Base-by-base conservation (phyloP, 2,113 vertebrate genomes). In the Pluvialis apricaria region DNA sequence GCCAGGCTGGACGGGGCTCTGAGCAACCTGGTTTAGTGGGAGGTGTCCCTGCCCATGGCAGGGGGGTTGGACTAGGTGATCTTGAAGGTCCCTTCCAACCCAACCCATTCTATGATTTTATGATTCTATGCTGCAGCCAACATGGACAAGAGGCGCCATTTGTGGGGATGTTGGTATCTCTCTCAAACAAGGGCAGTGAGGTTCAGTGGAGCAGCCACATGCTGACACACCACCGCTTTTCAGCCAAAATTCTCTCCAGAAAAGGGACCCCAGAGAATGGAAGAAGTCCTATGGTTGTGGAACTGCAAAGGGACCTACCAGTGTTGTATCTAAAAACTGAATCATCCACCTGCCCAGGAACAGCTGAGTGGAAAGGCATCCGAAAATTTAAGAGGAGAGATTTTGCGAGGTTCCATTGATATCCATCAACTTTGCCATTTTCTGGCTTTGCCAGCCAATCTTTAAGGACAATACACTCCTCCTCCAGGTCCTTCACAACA, bases 381-480 rank as follows among this genome's bases (percentile, higher is more conserved):
- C 15, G 25, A 38, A 62, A 16, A 18, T n/a, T 44, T n/a, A 16
- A 49, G 38, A 83, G 36, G 16, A 62, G 3, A 3, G 58, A 21
- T 2, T 75, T 62, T 49, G 19, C 4, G 6, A 28, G 3, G 7
- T 64, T 13, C 25, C 9, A 5, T 1, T 70, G 40, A 6, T 5
- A 13, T 38, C 60, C 60, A 75, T 42, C 13, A 10, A 15, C 19
- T 75, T 54, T 52, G 11, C 5, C 34, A 18, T 25, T 82, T 54
- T 40, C 49, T 49, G 60, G 10, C 17, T 77, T 71, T 90, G 3
- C 6, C 61, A 45, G 9, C 9, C 24, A 34, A 4, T 25, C 25
- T n/a, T 82, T 28, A 68, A 76, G 9, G 42, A 76, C 15, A 34
- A 26, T 2, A 0, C 1, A 2, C 10, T 70, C 6, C 5, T 51